These are phyloP conservation scores for Mesorhabditis belari DNA, from an alignment of 2,888 invertebrate species.

Conservation along the genomic window DNA sequence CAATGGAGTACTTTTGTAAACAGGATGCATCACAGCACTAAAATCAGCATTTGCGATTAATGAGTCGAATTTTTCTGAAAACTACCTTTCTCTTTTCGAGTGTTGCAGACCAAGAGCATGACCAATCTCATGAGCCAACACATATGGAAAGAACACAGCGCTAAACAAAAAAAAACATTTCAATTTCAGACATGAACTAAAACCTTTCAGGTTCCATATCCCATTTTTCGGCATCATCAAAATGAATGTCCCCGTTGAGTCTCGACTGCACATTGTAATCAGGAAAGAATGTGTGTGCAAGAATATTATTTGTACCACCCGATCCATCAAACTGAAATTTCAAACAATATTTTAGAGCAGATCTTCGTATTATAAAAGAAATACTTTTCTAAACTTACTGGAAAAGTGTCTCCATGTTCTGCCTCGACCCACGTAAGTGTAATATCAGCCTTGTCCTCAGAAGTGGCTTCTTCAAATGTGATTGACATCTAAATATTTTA, in stretches of 20 bases:
- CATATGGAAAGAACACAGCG: slow-evolving; percentile 54
- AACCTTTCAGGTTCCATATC: slow-evolving; percentile 13
- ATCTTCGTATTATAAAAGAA: too few species aligned
- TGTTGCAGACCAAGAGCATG: slow-evolving; percentile 51
- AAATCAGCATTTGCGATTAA: too few species aligned
- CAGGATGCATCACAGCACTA: slow-evolving; percentile 49
- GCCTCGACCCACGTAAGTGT: slow-evolving; percentile 66
- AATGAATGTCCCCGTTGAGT: slow-evolving; percentile 53
- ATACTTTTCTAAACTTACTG: slow-evolving; percentile 10
- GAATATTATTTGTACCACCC: slow-evolving; percentile 37
- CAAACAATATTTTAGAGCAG: neutral
- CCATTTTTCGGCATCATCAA: slow-evolving; percentile 51
- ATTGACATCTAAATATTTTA: slow-evolving; percentile 58
- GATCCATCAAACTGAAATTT: slow-evolving; percentile 41
- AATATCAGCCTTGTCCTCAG: slow-evolving; percentile 66
- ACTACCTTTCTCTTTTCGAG: slow-evolving; percentile 31
- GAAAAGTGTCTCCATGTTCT: slow-evolving; percentile 45
- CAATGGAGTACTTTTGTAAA: slow-evolving; percentile 41
- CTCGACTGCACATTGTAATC: slow-evolving; percentile 32
- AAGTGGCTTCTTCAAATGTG: slow-evolving; percentile 50
- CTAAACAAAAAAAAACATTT: slow-evolving; percentile 3
- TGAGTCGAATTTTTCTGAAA: neutral
- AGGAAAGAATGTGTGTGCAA: slow-evolving; percentile 53
- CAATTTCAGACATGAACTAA: neutral
- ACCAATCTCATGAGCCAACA: slow-evolving; percentile 52